phyloP scores from a whole-genome alignment of 1,140 invertebrate genomes.

The Pogonomyrmex barbatus region DNA sequence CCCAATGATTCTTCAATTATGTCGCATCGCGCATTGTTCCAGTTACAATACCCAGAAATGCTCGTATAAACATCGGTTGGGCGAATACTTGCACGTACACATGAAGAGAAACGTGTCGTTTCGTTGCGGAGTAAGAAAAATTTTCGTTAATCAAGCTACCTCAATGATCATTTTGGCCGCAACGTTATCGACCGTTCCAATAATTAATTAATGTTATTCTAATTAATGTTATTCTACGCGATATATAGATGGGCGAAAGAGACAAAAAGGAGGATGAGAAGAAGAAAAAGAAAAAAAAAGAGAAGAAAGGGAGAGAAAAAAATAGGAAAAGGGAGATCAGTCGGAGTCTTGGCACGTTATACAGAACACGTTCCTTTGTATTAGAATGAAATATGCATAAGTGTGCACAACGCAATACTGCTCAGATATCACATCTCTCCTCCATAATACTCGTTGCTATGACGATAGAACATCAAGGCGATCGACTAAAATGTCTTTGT shows the following conservation, averaged over 20 bases:
- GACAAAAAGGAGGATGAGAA: conserved; percentile 32
- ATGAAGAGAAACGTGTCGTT: not conserved
- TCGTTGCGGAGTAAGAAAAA: conserved; percentile 34
- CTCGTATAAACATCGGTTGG: conserved; percentile 36
- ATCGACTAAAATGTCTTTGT: conserved; percentile 9
- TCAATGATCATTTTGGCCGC: conserved; percentile 19
- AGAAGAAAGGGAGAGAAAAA: conserved; percentile 43
- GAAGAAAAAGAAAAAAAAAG: not conserved
- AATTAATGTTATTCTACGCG: conserved; percentile 34
- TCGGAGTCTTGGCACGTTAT: conserved; percentile 19
- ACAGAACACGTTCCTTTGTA: conserved; percentile 42
- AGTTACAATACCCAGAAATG: not conserved
- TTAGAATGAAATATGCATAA: conserved; percentile 7
- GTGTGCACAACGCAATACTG: conserved; percentile 16
- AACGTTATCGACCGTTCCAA: conserved; percentile 22
- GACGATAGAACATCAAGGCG: conserved; percentile 23
- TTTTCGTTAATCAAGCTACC: conserved; percentile 52
- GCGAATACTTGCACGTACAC: conserved; percentile 17
- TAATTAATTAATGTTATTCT: conserved; percentile 44
- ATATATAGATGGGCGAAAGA: conserved; percentile 24
- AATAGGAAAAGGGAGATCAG: conserved; percentile 19
- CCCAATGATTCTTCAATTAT: conserved; percentile 20
- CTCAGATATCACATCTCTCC: not conserved
- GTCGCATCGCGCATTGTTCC: conserved; percentile 31
- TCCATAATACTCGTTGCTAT: conserved; percentile 14